Percentiles rank a stretch among this genome's conserved stretches.
Evolutionary conservation across 2,888 invertebrate genomes (phyloP).

Genomic region (Homarus gammarus): DNA sequence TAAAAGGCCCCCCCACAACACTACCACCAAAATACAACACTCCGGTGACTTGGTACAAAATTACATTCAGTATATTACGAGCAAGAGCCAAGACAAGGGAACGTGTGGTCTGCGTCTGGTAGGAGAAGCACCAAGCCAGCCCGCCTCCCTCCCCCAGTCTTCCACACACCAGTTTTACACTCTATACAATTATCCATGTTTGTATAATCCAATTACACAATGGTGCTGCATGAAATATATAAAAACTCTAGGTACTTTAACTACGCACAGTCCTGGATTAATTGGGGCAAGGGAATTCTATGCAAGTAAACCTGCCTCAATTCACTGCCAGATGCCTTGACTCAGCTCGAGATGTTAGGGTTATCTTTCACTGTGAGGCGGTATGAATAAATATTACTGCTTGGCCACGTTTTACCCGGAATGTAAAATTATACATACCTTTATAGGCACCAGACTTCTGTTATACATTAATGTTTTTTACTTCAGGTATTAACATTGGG

Average conservation of each 20-base stretch:
- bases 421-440: too few relatives aligned
- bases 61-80: conserved; percentile 18
- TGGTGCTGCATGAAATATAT: background rate
- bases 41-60: conserved; percentile 10
- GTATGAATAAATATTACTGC: background rate
- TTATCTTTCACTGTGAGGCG: background rate
- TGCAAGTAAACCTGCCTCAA: background rate
- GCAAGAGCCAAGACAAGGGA: background rate
- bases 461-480: too few relatives aligned
- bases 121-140: background rate
- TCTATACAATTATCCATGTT: background rate
- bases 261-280: background rate
- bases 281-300: background rate
- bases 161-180: background rate
- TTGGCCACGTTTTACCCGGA: too few relatives aligned
- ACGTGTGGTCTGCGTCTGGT: too few relatives aligned
- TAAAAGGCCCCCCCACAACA: conserved; percentile 1
- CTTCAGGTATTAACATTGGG: too few relatives aligned
- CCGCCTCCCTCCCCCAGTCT: background rate
- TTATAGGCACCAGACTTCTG: too few relatives aligned
- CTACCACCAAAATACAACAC: conserved; percentile 8
- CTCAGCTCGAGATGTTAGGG: background rate
- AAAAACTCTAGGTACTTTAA: background rate
- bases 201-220: background rate
- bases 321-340: background rate